Percentiles rank a stretch among this genome's conserved stretches.
Evolutionary conservation across 2,888 invertebrate genomes (phyloP).

Genomic region (Chymomyza procnemis): DNA sequence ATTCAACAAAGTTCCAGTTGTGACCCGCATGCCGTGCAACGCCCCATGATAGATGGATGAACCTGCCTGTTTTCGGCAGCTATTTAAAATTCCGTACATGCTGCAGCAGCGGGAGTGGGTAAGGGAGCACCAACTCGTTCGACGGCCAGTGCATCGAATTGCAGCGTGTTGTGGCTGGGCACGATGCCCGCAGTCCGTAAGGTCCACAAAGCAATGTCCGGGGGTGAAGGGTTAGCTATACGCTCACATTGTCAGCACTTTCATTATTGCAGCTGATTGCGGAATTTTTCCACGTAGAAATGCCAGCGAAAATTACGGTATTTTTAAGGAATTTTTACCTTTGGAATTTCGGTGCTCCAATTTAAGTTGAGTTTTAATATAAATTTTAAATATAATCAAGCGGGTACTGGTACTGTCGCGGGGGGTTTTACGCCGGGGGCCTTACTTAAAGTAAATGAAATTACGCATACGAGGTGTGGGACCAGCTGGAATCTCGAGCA

Average conservation of each 20-base stretch:
- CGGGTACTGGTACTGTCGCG: too few species aligned
- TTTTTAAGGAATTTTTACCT: neutral
- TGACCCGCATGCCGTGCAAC: neutral
- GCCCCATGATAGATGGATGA: conserved; percentile 38
- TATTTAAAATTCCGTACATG: conserved; percentile 43
- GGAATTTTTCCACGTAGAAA: conserved; percentile 10
- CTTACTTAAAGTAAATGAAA: conserved; percentile 5
- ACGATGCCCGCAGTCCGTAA: neutral
- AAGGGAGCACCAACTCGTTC: neutral
- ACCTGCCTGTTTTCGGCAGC: conserved; percentile 36
- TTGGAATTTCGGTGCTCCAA: neutral
- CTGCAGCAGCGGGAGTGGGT: neutral
- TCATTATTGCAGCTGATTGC: conserved; percentile 38
- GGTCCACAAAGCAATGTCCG: conserved; percentile 41
- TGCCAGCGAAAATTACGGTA: neutral
- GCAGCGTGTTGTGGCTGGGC: neutral
- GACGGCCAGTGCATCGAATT: conserved; percentile 15
- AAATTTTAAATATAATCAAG: neutral
- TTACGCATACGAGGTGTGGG: conserved; percentile 12
- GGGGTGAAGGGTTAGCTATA: conserved; percentile 2
- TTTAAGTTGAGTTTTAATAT: neutral
- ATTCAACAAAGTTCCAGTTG: neutral
- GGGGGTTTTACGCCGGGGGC: too few species aligned
- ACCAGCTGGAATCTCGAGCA: neutral
- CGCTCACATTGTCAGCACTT: conserved; percentile 49